These are phyloP conservation scores for Holothuria glaberrima DNA, from an alignment of 35 echinoderm and acorn worm species.

Conservation along the genomic window DNA sequence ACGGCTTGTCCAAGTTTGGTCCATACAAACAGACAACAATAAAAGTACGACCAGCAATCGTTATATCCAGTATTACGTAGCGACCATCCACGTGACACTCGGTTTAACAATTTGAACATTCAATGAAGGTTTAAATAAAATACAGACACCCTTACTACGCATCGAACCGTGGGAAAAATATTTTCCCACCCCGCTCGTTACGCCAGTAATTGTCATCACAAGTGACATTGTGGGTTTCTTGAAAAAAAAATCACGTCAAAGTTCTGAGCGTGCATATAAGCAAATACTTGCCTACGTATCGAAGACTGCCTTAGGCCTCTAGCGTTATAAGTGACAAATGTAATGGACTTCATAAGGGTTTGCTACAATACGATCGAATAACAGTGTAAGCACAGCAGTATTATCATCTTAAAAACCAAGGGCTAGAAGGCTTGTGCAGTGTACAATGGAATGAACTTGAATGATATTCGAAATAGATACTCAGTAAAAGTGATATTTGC, in stretches of 20 bases:
- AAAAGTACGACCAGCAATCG: not conserved
- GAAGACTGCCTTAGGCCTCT: not conserved
- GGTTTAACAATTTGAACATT: not conserved
- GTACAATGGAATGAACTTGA: not conserved
- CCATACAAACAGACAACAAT: not conserved
- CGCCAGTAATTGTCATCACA: constrained; percentile 35
- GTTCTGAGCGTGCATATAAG: not conserved
- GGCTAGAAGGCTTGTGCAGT: not conserved
- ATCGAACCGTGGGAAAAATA: constrained; percentile 40
- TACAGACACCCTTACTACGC: constrained; percentile 15
- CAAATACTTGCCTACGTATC: not conserved
- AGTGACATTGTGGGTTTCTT: constrained; percentile 42
- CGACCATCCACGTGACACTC: constrained; percentile 16
- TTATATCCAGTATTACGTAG: not conserved
- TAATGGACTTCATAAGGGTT: not conserved
- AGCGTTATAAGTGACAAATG: not conserved
- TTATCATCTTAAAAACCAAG: not conserved
- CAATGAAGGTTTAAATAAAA: not conserved
- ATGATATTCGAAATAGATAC: not conserved
- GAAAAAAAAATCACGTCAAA: constrained; percentile 38
- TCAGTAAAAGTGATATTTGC: not conserved
- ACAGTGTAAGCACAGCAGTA: not conserved
- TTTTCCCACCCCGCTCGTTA: constrained; percentile 49
- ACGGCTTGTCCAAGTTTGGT: not conserved
- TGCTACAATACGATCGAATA: not conserved